phyloP scores from a whole-genome alignment of 2,888 invertebrate genomes.

The Dromius quadrimaculatus region DNA sequence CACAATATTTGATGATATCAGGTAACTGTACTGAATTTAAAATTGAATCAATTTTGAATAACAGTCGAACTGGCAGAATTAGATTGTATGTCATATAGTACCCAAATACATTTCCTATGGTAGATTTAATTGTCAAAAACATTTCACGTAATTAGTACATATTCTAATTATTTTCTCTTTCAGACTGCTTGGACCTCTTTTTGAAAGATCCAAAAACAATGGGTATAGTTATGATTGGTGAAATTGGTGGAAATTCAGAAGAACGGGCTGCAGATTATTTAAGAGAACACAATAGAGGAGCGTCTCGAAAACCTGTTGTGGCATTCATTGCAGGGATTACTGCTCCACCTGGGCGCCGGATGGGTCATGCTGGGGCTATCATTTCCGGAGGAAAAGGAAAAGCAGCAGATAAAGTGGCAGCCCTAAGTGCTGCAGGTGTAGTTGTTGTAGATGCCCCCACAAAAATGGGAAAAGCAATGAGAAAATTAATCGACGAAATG shows the following conservation, averaged over 20 bases:
- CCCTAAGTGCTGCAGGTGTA: constrained; percentile 89
- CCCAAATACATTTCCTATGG: no score
- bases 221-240: constrained; percentile 97
- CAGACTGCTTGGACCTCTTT: constrained; percentile 93
- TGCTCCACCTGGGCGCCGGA: constrained; percentile 95
- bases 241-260: constrained; percentile 97
- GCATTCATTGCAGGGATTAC: constrained; percentile 98
- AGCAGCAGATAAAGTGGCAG: constrained; percentile 94
- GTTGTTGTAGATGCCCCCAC: constrained; percentile 92
- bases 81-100: no score
- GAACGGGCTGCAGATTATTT: constrained; percentile 94
- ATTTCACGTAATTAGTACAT: no score
- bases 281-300: constrained; percentile 79
- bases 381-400: constrained; percentile 98
- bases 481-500: constrained; percentile 79
- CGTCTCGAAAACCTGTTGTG: constrained; percentile 93
- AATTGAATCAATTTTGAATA: no score
- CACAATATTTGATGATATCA: no score
- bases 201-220: constrained; percentile 90
- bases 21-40: no score
- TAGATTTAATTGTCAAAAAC: no score
- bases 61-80: no score
- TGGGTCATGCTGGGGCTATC: constrained; percentile 99
- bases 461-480: constrained; percentile 87
- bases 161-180: neutral